Evolutionary conservation across 2,888 invertebrate species (phyloP), one percentile per base, ranked within the genome.

Genomic region (Synanthedon tipuliformis): DNA sequence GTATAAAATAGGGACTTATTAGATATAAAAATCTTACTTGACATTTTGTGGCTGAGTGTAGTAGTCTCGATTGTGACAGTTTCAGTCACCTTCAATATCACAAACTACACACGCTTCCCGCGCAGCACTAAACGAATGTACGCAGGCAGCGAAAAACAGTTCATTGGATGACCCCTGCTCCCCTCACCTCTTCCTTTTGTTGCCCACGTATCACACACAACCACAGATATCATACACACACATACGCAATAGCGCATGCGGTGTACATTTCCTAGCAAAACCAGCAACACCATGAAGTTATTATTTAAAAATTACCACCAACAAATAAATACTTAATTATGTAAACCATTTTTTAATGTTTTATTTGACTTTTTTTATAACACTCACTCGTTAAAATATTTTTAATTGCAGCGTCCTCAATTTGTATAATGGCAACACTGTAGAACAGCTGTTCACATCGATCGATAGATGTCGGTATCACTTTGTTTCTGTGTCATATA

Each of bases 381-480:
- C 34, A 34, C 8, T 34, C 3, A 34, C 10, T 23, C 8, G 34
- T 34, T 34, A 10, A 34, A 34, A 34, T 10, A 34, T 34, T 34
- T 34, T 34, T 10, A 34, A 34, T 10, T 34, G 3, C 10, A 34
- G 34, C 10, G 34, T 10, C 10, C 7, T 34, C 8, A 34, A 8
- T 45, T n/a, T 45, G 0, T 12, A 13, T 4, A 34, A 63, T 81
- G 75, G 84, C 78, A 83, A 79, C 78, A 59, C 70, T 40, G 13
- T 13, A 48, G 51, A 27, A n/a, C 85, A 86, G 85, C 83, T 87
- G 85, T 81, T 79, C 59, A 49, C 54, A 51, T 59, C 75, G 84
- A 86, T 86, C 87, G 78, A 87, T 87, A 87, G 86, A 87, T 85
- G 87, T 87, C 87, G 79, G 84, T 85, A 81, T 79, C 73, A 82